phyloP scores from a whole-genome alignment of 2,888 invertebrate genomes.

The Polydrusus cervinus region DNA sequence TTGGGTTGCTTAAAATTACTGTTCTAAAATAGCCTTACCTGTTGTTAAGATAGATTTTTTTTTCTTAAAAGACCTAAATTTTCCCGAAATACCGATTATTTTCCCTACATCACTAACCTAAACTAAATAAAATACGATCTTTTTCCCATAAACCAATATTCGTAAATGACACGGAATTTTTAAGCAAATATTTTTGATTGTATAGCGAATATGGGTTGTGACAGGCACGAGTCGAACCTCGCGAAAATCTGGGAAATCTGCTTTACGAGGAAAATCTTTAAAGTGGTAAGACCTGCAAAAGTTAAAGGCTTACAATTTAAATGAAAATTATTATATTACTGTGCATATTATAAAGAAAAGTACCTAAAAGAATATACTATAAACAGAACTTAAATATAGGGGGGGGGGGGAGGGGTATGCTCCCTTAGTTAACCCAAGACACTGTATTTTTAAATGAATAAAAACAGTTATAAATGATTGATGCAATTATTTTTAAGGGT shows the following conservation, averaged over 20 bases:
- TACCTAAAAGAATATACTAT: too few relatives aligned
- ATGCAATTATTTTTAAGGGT: too few relatives aligned
- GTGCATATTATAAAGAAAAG: too few relatives aligned
- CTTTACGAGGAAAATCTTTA: constrained; percentile 50
- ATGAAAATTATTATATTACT: not conserved
- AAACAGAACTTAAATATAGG: too few relatives aligned
- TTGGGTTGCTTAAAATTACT: too few relatives aligned
- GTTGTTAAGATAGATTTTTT: not conserved
- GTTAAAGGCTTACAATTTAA: constrained; percentile 13
- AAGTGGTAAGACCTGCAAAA: constrained; percentile 21
- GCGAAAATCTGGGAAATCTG: constrained; percentile 48
- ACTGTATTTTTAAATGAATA: too few relatives aligned
- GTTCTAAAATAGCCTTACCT: not conserved
- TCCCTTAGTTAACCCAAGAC: too few relatives aligned
- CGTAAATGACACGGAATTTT: constrained; percentile 24
- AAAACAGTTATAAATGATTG: too few relatives aligned
- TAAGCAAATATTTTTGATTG: constrained; percentile 22
- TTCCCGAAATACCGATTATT: too few relatives aligned
- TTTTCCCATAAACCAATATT: constrained; percentile 18
- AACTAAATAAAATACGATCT: not conserved
- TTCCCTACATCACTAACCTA: constrained; percentile 9
- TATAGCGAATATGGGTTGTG: constrained; percentile 34
- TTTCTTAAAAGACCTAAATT: too few relatives aligned
- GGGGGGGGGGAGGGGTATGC: too few relatives aligned
- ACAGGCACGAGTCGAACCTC: constrained; percentile 49